Base-by-base conservation (phyloP, 2,113 vertebrate species). In the Himantopus leucocephalus region DNA sequence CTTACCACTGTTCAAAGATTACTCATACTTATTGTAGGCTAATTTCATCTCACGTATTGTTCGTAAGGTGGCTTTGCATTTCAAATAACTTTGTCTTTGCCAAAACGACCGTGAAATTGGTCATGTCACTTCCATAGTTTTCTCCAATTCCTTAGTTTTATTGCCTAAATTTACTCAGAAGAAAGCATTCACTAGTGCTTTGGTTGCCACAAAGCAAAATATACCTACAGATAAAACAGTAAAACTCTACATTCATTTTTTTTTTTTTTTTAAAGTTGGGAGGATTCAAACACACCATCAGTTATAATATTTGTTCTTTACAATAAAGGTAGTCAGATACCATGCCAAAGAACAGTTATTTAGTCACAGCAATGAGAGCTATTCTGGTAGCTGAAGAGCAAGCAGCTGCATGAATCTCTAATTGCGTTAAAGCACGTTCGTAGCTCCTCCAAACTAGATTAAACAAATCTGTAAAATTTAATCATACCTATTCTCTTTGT, bases 401-500 rank as follows among this genome's bases (percentile, higher is more conserved):
- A 75, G 24, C 27, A 82, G 18, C 52, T 88, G 50, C 15, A 56
- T 45, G 6, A 43, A 53, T 79, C 85, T 72, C 43, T 85, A 81
- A 91, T 29, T 18, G 60, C 1, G 1, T 70, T 78, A 85, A 72
- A 87, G 7, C 10, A 14, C 16, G 56, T 67, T 79, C 15, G 2
- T 30, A 85, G 14, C 32, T 62, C 47, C 32, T 87, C 37, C 23
- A 82, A 85, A 73, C 59, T 55, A 56, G 76, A 60, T 71, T 48
- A 84, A 48, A 6, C 10, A 62, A 64, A 73, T 55, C 30, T 53
- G 18, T 68, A 75, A 89, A 73, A 71, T 74, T 82, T 48, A 95
- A 85, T 45, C 82, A 86, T 80, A 97, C 97, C 97, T 92, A 85
- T 98, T 98, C 74, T 98, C 97, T 90, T 97, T 98, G 94, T 97